Conservation (phyloP, 2,113 vertebrate species). For the Rhabdornis inornatus region DNA sequence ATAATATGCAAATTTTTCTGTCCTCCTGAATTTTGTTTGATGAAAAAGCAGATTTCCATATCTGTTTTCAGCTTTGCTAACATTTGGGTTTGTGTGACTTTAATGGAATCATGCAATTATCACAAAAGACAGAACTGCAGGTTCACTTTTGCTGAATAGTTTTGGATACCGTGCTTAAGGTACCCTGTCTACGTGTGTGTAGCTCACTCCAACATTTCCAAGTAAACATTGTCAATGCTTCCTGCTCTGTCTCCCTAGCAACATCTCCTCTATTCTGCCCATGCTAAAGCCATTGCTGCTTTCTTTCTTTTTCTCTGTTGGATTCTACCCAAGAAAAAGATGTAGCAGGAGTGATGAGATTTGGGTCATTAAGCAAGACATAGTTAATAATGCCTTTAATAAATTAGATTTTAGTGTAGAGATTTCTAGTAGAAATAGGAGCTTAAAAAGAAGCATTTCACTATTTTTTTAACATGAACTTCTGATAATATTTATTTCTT, state of each 20-base stretch:
- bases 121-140: background rate
- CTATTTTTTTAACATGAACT: background rate
- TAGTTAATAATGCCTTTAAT: background rate
- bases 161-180: background rate
- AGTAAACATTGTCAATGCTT: background rate
- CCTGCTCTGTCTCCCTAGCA: background rate
- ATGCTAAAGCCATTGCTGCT: background rate
- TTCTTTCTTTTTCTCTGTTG: background rate
- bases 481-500: background rate
- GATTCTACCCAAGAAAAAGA: background rate
- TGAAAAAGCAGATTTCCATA: background rate
- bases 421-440: background rate
- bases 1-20: background rate
- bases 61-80: background rate
- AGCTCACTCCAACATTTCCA: background rate
- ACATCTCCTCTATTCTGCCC: background rate
- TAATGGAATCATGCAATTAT: background rate
- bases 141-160: background rate
- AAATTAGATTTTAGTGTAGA: background rate
- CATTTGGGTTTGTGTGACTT: background rate
- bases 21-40: background rate
- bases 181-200: rapidly evolving
- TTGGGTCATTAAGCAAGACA: background rate
- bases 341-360: background rate
- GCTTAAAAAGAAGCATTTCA: background rate